Conservation (phyloP, 2,113 vertebrate genomes). For the Phrynosoma platyrhinos region DNA sequence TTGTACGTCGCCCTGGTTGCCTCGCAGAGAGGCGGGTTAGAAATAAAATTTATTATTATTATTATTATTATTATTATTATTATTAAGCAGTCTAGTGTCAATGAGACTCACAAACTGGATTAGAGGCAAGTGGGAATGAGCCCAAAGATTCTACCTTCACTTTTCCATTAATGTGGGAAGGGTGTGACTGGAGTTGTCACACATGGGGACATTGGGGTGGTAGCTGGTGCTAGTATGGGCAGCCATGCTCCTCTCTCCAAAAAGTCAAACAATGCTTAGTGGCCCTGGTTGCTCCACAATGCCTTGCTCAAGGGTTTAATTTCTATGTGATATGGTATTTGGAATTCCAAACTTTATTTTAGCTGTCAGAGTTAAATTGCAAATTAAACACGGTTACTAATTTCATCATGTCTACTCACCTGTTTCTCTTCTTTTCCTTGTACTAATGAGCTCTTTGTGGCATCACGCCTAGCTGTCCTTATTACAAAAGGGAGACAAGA, state of each 20-base stretch:
- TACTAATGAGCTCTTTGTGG: not conserved
- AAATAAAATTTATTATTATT: no score
- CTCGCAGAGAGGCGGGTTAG: no score
- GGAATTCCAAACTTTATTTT: not conserved
- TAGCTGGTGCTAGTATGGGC: not conserved
- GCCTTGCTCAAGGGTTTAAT: not conserved
- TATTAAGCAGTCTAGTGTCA: no score
- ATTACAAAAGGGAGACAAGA: not conserved
- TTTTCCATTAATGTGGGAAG: not conserved
- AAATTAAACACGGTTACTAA: not conserved
- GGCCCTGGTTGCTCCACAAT: not conserved
- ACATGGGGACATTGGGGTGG: not conserved
- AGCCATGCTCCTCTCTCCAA: not conserved
- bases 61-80: no score
- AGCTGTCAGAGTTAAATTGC: slow-evolving; percentile 18
- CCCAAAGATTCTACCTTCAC: not conserved
- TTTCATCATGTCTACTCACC: not conserved
- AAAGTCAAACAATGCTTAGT: not conserved
- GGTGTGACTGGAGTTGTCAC: not conserved
- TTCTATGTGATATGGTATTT: slow-evolving; percentile 21
- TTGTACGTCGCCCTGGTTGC: no score
- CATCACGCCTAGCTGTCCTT: not conserved
- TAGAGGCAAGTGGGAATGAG: no score
- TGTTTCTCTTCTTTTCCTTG: not conserved
- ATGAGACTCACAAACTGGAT: no score